These are phyloP conservation scores for Austrolebias charrua DNA, from an alignment of 2,797 vertebrate genomes.

Conservation along the genomic window DNA sequence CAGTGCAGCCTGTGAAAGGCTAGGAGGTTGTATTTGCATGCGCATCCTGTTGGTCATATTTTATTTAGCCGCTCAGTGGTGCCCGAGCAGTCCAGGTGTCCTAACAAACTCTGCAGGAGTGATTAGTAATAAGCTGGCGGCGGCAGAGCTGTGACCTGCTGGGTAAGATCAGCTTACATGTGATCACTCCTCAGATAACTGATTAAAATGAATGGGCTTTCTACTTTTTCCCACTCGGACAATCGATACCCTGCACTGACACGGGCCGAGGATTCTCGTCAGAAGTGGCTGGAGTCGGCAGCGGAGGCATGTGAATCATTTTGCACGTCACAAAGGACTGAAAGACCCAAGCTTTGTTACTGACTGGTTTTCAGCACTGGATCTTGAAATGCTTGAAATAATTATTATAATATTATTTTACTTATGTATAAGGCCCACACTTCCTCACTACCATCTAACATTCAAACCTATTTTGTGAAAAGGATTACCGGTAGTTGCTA, in stretches of 20 bases:
- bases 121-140: slow-evolving; percentile 74
- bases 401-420: no score
- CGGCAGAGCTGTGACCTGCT: slow-evolving; percentile 63
- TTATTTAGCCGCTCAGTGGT: slow-evolving; percentile 69
- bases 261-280: slow-evolving; percentile 49
- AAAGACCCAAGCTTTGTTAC: background rate
- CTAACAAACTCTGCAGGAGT: slow-evolving; percentile 73
- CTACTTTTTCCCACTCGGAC: slow-evolving; percentile 67
- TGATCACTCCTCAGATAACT: slow-evolving; percentile 79
- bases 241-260: slow-evolving; percentile 64
- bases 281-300: slow-evolving; percentile 35
- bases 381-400: no score
- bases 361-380: no score
- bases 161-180: slow-evolving; percentile 74
- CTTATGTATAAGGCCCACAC: no score
- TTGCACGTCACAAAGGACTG: background rate
- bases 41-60: slow-evolving; percentile 73
- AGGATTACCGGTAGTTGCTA: no score
- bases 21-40: slow-evolving; percentile 60
- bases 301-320: slow-evolving; percentile 25
- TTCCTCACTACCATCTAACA: no score
- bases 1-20: slow-evolving; percentile 56
- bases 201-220: slow-evolving; percentile 81
- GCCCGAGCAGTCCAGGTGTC: slow-evolving; percentile 67
- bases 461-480: no score